phyloP scores from a whole-genome alignment of 2,797 vertebrate species.

The Sebastes trivittatus region DNA sequence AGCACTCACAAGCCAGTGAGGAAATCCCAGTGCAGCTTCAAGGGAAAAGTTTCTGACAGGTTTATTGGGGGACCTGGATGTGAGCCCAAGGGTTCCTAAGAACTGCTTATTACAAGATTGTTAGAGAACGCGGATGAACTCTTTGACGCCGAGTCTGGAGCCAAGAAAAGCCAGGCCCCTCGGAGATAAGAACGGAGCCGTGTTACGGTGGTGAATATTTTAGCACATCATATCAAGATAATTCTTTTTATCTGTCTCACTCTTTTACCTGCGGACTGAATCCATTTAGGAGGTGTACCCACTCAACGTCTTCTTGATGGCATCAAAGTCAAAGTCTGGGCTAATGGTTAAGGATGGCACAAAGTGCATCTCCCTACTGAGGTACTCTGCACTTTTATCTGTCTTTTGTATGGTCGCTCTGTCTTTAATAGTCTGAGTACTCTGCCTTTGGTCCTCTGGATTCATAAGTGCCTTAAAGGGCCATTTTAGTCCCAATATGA shows the following conservation, averaged over 20 bases:
- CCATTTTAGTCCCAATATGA: slow-evolving; percentile 27
- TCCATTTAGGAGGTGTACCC: slow-evolving; percentile 54
- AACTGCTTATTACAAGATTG: slow-evolving; percentile 60
- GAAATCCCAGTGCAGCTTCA: slow-evolving; percentile 54
- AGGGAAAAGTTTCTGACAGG: slow-evolving; percentile 59
- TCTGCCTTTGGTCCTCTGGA: slow-evolving; percentile 38
- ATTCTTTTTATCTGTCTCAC: slow-evolving; percentile 64
- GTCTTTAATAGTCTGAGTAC: slow-evolving; percentile 51
- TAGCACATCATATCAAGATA: slow-evolving; percentile 59
- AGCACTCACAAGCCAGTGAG: slow-evolving; percentile 22
- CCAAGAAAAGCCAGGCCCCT: slow-evolving; percentile 47
- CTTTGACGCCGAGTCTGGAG: slow-evolving; percentile 22
- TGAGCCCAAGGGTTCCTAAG: slow-evolving; percentile 41
- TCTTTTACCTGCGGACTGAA: slow-evolving; percentile 55
- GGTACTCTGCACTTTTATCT: slow-evolving; percentile 36
- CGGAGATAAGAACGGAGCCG: slow-evolving; percentile 36
- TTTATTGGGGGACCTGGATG: slow-evolving; percentile 59
- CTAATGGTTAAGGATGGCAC: slow-evolving; percentile 50
- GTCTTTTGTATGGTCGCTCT: slow-evolving; percentile 44
- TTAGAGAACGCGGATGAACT: slow-evolving; percentile 52
- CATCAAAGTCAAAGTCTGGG: slow-evolving; percentile 58
- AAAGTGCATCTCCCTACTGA: slow-evolving; percentile 50
- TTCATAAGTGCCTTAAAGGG: slow-evolving; percentile 50
- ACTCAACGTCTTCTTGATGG: slow-evolving; percentile 47
- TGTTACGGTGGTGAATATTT: slow-evolving; percentile 68